phyloP scores from a whole-genome alignment of 2,113 vertebrate species.

The Podarcis cretensis region DNA sequence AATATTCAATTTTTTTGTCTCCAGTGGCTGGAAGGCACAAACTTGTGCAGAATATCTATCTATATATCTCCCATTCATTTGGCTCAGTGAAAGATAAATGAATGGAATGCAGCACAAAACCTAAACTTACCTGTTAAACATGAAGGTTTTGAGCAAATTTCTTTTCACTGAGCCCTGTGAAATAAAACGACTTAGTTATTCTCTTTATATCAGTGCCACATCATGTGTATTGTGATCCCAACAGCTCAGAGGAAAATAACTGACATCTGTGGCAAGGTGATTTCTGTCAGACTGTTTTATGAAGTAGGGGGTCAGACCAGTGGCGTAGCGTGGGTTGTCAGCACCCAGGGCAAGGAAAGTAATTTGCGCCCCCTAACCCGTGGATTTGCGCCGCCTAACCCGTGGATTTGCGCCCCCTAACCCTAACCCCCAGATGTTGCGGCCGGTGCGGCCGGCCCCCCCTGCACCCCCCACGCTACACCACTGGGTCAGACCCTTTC shows the following conservation, averaged over 20 bases:
- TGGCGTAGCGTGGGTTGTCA: no score
- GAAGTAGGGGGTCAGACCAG: background rate
- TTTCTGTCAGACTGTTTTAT: background rate
- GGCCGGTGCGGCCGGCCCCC: no score
- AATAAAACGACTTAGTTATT: background rate
- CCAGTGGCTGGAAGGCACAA: background rate
- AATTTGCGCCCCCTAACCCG: no score
- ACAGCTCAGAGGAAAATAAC: background rate
- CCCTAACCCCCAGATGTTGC: no score
- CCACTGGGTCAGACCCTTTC: no score
- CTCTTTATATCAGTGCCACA: background rate
- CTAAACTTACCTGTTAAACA: background rate
- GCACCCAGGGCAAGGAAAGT: no score
- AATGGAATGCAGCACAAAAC: background rate
- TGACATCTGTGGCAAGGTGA: background rate
- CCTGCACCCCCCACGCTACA: no score
- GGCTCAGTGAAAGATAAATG: constrained; percentile 13
- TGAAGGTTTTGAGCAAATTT: background rate
- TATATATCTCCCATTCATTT: constrained; percentile 2
- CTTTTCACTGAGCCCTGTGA: background rate
- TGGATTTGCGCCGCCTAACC: no score
- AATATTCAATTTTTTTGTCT: constrained; percentile 1
- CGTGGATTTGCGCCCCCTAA: no score
- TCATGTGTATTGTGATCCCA: background rate
- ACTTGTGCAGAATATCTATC: background rate